These are phyloP conservation scores for Andrena camellia DNA, from an alignment of 2,888 invertebrate genomes.

Conservation along the genomic window DNA sequence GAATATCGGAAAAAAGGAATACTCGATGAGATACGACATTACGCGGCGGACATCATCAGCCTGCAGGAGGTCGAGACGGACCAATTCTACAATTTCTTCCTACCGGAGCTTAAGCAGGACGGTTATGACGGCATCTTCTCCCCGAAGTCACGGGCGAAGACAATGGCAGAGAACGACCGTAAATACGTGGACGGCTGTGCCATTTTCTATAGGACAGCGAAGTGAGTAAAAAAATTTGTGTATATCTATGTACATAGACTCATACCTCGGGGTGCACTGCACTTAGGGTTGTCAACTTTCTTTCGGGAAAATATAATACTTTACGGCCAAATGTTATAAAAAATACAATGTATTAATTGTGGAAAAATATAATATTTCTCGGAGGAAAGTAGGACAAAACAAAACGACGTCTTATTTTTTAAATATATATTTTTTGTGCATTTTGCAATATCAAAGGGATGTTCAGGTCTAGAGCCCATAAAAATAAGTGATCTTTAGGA, in stretches of 20 bases:
- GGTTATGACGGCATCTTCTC: constrained; percentile 98
- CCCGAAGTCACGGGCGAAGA: constrained; percentile 98
- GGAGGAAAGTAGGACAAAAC: no score
- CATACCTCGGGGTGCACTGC: no score
- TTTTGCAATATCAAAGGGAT: no score
- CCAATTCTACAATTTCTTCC: constrained; percentile 98
- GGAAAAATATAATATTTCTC: no score
- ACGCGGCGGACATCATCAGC: constrained; percentile 98
- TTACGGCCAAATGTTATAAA: no score
- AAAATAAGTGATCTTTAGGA: no score
- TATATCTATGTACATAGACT: neutral
- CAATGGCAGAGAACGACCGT: constrained; percentile 98
- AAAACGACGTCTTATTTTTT: no score
- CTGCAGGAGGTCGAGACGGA: constrained; percentile 99
- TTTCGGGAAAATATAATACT: no score
- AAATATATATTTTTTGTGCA: no score
- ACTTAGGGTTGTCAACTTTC: no score
- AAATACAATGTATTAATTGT: no score
- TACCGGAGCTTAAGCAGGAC: constrained; percentile 96
- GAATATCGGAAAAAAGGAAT: constrained; percentile 99
- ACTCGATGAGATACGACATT: constrained; percentile 97
- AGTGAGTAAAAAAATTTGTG: constrained; percentile 87
- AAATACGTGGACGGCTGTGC: constrained; percentile 99
- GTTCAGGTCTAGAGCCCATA: no score
- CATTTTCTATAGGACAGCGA: constrained; percentile 97